Percentiles rank a stretch among this genome's conserved stretches.
These are phyloP conservation scores for Lophochroa leadbeateri DNA, from an alignment of 2,113 vertebrate species.

Conservation along the genomic window DNA sequence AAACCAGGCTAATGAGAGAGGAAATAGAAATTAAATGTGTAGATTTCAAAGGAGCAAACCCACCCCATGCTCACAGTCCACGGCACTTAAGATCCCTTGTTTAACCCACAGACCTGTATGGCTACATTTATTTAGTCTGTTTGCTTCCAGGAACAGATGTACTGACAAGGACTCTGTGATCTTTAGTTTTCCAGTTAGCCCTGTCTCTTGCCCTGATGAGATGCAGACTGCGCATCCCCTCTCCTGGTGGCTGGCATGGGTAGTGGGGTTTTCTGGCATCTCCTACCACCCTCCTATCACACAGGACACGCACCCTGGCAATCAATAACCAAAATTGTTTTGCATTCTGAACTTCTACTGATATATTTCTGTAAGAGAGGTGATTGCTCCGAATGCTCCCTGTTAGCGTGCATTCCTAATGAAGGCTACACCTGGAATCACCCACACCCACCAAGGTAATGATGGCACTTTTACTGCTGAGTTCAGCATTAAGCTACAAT, in stretches of 20 bases:
- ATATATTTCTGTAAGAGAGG: background rate
- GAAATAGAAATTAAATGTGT: background rate
- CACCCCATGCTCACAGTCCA: fast-evolving
- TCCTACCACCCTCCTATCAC: background rate
- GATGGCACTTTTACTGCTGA: background rate
- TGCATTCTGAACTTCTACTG: background rate
- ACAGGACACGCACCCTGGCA: background rate
- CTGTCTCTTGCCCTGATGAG: background rate
- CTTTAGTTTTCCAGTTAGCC: background rate
- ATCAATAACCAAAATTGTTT: background rate
- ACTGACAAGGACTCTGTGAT: background rate
- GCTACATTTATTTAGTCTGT: background rate
- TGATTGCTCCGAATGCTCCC: background rate
- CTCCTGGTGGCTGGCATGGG: background rate
- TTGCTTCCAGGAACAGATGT: fast-evolving
- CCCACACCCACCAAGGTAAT: background rate
- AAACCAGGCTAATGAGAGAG: background rate
- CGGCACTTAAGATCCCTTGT: background rate
- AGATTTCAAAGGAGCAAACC: slow-evolving; percentile 17
- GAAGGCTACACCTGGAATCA: background rate
- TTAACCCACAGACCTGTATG: background rate
- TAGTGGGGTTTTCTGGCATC: background rate
- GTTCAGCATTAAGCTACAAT: background rate
- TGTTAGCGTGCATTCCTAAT: background rate
- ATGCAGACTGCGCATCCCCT: background rate